Conservation (phyloP, 2,797 vertebrate species). For the Vespertilio murinus region DNA sequence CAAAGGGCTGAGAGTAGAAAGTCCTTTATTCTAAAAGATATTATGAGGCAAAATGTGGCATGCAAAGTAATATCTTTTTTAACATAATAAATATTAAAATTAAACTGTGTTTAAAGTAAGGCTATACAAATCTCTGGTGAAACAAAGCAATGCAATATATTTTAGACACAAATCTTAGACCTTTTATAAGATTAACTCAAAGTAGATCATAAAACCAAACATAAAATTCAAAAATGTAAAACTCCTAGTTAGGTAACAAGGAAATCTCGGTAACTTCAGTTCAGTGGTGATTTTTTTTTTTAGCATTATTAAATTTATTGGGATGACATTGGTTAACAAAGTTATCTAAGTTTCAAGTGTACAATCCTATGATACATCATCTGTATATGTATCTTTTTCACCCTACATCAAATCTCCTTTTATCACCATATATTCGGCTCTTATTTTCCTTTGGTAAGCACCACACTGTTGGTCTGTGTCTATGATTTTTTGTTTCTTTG, state of each 20-base stretch:
- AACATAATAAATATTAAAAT: neutral
- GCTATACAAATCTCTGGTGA: neutral
- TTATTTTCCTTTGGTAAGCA: neutral
- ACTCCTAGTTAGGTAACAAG: neutral
- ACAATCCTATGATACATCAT: neutral
- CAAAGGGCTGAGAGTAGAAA: neutral
- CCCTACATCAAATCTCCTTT: neutral
- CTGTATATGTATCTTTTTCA: no score
- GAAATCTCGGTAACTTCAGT: neutral
- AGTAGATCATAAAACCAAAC: neutral
- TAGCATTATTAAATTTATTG: neutral
- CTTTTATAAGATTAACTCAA: neutral
- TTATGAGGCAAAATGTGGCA: neutral
- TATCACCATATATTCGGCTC: neutral
- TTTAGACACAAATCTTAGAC: neutral
- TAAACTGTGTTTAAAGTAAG: slow-evolving; percentile 12
- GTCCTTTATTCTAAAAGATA: neutral
- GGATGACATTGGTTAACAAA: neutral
- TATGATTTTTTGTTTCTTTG: neutral
- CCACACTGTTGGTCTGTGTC: neutral
- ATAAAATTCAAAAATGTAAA: neutral
- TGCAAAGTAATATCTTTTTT: slow-evolving; percentile 40
- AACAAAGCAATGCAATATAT: neutral
- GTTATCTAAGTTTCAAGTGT: neutral
- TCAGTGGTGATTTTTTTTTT: neutral